phyloP scores from a whole-genome alignment of 1,140 invertebrate species.

The Zophobas morio region DNA sequence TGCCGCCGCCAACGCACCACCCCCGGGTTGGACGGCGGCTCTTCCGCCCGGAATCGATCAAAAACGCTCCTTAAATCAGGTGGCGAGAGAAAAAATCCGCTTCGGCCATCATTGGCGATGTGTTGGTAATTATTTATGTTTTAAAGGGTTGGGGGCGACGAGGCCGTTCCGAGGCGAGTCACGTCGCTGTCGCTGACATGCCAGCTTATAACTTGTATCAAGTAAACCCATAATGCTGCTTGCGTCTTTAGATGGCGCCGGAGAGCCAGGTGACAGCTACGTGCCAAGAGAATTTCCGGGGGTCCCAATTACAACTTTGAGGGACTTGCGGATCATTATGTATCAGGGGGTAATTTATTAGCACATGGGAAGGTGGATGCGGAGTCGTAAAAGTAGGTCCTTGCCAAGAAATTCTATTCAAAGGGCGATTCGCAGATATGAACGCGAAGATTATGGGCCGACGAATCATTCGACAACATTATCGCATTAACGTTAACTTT shows the following conservation, averaged over 20 bases:
- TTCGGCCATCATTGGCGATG: conserved; percentile 15
- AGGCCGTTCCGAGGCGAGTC: conserved; percentile 58
- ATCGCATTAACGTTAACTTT: too few relatives aligned
- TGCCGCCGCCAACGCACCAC: conserved; percentile 66
- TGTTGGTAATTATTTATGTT: conserved; percentile 43
- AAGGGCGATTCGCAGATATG: too few relatives aligned
- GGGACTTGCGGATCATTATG: conserved; percentile 48
- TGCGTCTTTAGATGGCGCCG: conserved; percentile 55
- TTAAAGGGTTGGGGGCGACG: conserved; percentile 48
- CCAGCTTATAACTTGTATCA: conserved; percentile 63
- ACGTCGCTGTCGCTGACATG: conserved; percentile 58
- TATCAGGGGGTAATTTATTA: conserved; percentile 12
- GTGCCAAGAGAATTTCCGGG: conserved; percentile 56
- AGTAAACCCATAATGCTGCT: conserved; percentile 59
- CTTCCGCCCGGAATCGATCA: conserved; percentile 32
- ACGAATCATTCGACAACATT: too few relatives aligned
- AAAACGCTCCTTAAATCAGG: conserved; percentile 18
- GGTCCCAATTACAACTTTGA: conserved; percentile 57
- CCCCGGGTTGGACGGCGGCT: conserved; percentile 48
- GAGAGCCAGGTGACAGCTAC: conserved; percentile 62
- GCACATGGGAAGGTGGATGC: background rate
- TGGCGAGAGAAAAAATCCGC: conserved; percentile 13
- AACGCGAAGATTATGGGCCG: too few relatives aligned
- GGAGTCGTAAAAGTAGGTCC: too few relatives aligned
- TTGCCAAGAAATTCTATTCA: too few relatives aligned